A percentile compares a stretch with the other conserved stretches of the same genome.
Conservation (phyloP, 1,140 invertebrate species). For the Drosophila biarmipes region DNA sequence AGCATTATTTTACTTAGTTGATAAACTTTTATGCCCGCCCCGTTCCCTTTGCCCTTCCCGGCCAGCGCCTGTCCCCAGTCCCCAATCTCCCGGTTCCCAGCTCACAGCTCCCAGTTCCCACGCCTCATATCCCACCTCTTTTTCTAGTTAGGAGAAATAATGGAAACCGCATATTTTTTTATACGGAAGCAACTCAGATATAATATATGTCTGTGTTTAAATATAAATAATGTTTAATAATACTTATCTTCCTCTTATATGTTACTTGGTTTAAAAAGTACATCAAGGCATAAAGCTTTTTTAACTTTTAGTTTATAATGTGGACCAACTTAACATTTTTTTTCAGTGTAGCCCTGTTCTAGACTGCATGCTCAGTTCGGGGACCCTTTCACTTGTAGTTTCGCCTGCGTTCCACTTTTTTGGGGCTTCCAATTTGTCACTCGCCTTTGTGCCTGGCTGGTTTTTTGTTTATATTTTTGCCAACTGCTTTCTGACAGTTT, state of each 20-base stretch:
- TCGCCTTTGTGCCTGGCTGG: conserved; percentile 36
- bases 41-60: conserved; percentile 2
- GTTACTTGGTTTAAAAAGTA: too few relatives aligned
- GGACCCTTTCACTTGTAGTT: conserved; percentile 39
- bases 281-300: too few relatives aligned
- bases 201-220: too few relatives aligned
- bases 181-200: too few relatives aligned
- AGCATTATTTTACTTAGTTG: conserved; percentile 82
- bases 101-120: conserved; percentile 18
- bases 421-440: conserved; percentile 72
- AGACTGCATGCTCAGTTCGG: conserved; percentile 20
- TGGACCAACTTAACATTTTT: neutral
- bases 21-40: conserved; percentile 72
- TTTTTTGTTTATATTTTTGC: conserved; percentile 48
- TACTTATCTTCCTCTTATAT: too few relatives aligned
- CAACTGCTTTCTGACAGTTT: conserved; percentile 66
- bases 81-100: conserved; percentile 14
- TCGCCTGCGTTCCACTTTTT: conserved; percentile 50
- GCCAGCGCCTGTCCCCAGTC: conserved; percentile 9
- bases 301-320: too few relatives aligned
- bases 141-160: neutral
- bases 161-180: neutral
- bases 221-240: too few relatives aligned
- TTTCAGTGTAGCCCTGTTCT: neutral
- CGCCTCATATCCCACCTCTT: conserved; percentile 23